A percentile compares a stretch with the other conserved stretches of the same genome.
Conservation (phyloP, 2,888 invertebrate species). For the Tipula confusa region DNA sequence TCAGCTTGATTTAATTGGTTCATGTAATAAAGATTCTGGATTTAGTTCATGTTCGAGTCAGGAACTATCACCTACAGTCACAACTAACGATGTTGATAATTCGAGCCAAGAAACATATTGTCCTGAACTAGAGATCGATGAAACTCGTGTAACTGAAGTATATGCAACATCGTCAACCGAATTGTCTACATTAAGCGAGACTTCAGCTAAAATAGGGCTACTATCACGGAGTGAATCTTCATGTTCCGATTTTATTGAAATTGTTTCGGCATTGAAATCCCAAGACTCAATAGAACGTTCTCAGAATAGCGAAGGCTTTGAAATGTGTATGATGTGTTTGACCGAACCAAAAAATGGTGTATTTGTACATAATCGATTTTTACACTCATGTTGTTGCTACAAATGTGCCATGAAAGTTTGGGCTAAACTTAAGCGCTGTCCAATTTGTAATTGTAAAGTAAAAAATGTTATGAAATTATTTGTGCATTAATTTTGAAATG, state of each 20-base stretch:
- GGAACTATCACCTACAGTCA: slow-evolving; percentile 32
- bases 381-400: slow-evolving; percentile 68
- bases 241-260: slow-evolving; percentile 3
- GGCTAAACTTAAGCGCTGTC: slow-evolving; percentile 60
- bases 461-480: slow-evolving; percentile 62
- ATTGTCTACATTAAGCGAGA: neutral
- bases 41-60: slow-evolving; percentile 40
- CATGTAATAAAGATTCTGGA: slow-evolving; percentile 39
- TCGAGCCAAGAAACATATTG: slow-evolving; percentile 33
- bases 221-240: neutral
- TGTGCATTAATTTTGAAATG: slow-evolving; percentile 40
- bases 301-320: slow-evolving; percentile 32
- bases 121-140: slow-evolving; percentile 29
- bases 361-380: slow-evolving; percentile 62
- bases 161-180: neutral
- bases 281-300: neutral
- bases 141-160: neutral
- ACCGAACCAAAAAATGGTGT: slow-evolving; percentile 61
- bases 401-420: slow-evolving; percentile 64
- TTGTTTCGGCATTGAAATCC: neutral
- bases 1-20: neutral
- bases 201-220: neutral
- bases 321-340: slow-evolving; percentile 58
- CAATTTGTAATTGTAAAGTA: slow-evolving; percentile 64
- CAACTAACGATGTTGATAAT: neutral